Percentiles rank a stretch among this genome's conserved stretches.
phyloP scores from a whole-genome alignment of 2,797 vertebrate genomes.

The Champsocephalus gunnari region DNA sequence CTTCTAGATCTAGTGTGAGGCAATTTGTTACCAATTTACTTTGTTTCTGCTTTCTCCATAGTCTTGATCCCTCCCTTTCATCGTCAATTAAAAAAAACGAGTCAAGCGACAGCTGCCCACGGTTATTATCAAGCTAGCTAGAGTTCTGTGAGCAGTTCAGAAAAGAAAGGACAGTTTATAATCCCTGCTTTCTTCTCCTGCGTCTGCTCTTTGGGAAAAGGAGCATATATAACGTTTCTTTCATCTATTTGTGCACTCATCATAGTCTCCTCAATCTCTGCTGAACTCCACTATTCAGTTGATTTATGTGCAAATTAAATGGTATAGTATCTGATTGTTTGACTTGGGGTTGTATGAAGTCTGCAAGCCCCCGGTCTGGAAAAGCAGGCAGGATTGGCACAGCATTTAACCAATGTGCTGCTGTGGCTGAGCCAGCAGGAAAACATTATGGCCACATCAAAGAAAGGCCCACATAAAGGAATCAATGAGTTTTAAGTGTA shows the following conservation, averaged over 20 bases:
- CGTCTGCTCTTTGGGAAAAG: constrained; percentile 7
- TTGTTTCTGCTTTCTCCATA: constrained; percentile 22
- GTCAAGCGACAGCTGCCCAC: constrained; percentile 47
- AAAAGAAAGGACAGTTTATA: constrained; percentile 27
- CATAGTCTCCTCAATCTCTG: background rate
- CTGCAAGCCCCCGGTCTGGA: too few relatives aligned
- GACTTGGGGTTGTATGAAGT: too few relatives aligned
- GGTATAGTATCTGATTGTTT: too few relatives aligned
- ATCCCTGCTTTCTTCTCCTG: constrained; percentile 1
- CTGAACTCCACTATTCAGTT: background rate
- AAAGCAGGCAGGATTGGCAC: too few relatives aligned
- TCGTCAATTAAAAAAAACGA: constrained; percentile 29
- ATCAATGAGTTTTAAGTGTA: too few relatives aligned
- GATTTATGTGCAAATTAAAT: background rate
- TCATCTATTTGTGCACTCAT: background rate
- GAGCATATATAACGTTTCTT: constrained; percentile 18
- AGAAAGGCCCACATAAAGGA: too few relatives aligned
- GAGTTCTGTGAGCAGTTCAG: constrained; percentile 39
- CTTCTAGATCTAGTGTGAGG: constrained; percentile 26
- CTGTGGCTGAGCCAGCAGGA: too few relatives aligned
- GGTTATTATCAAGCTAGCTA: constrained; percentile 45
- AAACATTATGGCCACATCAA: too few relatives aligned
- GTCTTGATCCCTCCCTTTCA: constrained; percentile 25
- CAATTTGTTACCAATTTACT: constrained; percentile 18
- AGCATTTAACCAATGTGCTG: too few relatives aligned